Evolutionary conservation across 2,888 invertebrate genomes (phyloP).

Genomic region (Athetis lepigone): DNA sequence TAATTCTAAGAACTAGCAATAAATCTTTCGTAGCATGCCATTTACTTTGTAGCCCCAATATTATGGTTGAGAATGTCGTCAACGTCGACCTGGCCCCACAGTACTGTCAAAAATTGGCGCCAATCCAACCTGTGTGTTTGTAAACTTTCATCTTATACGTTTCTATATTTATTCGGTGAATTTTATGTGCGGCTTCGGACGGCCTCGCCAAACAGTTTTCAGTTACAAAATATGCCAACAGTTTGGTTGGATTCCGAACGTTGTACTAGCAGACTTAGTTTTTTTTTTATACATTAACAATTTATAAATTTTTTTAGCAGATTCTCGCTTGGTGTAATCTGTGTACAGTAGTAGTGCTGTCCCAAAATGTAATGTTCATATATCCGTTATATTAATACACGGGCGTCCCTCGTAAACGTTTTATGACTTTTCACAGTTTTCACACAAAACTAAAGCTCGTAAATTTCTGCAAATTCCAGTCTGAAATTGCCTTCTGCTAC

Average conservation of each 20-base stretch:
- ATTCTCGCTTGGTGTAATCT: slow-evolving; percentile 17
- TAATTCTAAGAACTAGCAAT: slow-evolving; percentile 46
- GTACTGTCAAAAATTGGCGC: slow-evolving; percentile 74
- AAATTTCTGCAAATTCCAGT: slow-evolving; percentile 15
- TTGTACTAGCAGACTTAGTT: slow-evolving; percentile 3
- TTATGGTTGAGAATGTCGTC: slow-evolving; percentile 47
- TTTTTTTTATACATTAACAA: slow-evolving; percentile 1
- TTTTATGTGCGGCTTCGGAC: slow-evolving; percentile 69
- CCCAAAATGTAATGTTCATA: slow-evolving; percentile 8
- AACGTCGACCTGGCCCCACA: slow-evolving; percentile 51
- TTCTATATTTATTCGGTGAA: slow-evolving; percentile 79
- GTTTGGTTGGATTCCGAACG: slow-evolving; percentile 25
- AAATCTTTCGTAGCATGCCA: slow-evolving; percentile 45
- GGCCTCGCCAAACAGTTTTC: slow-evolving; percentile 44
- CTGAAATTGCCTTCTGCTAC: slow-evolving; percentile 4
- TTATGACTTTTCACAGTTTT: slow-evolving; percentile 39
- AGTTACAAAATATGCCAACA: slow-evolving; percentile 51
- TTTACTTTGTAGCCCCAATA: slow-evolving; percentile 44
- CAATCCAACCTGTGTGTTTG: slow-evolving; percentile 81
- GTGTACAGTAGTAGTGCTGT: slow-evolving; percentile 6
- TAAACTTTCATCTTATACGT: slow-evolving; percentile 77
- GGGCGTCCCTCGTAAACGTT: slow-evolving; percentile 18
- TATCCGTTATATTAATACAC: slow-evolving; percentile 16
- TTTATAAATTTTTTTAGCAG: slow-evolving; percentile 20
- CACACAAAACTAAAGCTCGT: slow-evolving; percentile 14